These are phyloP conservation scores for Mythimna albipuncta DNA, from an alignment of 2,888 invertebrate genomes.

Conservation along the genomic window DNA sequence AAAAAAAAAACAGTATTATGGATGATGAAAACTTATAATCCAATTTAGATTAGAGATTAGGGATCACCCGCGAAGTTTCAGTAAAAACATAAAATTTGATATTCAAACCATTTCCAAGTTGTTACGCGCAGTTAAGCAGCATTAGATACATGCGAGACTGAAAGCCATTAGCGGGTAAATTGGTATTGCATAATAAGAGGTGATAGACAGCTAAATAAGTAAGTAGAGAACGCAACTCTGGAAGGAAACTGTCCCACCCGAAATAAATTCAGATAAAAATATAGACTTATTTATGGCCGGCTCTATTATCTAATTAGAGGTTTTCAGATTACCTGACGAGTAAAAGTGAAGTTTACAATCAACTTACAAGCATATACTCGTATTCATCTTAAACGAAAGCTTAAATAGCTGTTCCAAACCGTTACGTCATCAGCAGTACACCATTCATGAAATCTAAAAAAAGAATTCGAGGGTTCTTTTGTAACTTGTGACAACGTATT, in stretches of 20 bases:
- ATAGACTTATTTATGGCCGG: too few species aligned
- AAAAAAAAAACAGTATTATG: slow-evolving; percentile 7
- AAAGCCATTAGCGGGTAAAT: slow-evolving; percentile 26
- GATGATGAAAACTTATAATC: slow-evolving; percentile 37
- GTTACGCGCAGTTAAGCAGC: slow-evolving; percentile 28
- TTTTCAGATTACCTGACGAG: neutral
- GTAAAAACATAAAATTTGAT: slow-evolving; percentile 25
- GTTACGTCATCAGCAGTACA: slow-evolving; percentile 10
- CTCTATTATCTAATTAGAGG: neutral
- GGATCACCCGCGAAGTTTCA: slow-evolving; percentile 13
- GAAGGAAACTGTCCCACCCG: neutral
- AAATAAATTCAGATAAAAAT: too few species aligned
- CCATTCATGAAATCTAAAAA: slow-evolving; percentile 24
- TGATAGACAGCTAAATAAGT: neutral
- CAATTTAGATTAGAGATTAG: slow-evolving; percentile 40
- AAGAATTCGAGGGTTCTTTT: slow-evolving; percentile 17
- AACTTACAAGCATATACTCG: too few species aligned
- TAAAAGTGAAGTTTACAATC: too few species aligned
- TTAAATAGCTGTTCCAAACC: neutral
- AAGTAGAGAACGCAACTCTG: neutral
- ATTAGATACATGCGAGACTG: slow-evolving; percentile 23
- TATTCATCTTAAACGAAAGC: neutral
- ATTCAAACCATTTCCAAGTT: slow-evolving; percentile 28
- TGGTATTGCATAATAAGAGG: slow-evolving; percentile 26
- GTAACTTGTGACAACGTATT: slow-evolving; percentile 26